A percentile compares a stretch with the other conserved stretches of the same genome.
These are phyloP conservation scores for Sitta carolinensis DNA, from an alignment of 2,797 vertebrate genomes.

Conservation along the genomic window DNA sequence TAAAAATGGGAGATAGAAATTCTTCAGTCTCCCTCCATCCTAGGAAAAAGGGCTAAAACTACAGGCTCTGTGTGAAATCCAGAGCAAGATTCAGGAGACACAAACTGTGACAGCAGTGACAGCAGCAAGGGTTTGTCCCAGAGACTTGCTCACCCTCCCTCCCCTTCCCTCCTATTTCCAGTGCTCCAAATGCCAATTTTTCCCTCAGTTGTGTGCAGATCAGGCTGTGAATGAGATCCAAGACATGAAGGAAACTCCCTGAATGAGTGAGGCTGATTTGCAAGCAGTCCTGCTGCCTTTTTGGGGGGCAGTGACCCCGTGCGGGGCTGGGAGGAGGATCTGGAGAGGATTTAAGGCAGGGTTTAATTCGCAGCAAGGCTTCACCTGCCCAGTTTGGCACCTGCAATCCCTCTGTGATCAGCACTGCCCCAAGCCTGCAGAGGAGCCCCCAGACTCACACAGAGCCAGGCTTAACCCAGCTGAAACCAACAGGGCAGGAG, in stretches of 20 bases:
- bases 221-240: not conserved
- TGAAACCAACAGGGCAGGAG: too few species aligned
- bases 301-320: rapidly evolving
- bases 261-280: not conserved
- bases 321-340: not conserved
- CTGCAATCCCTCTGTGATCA: not conserved
- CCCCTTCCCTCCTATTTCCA: not conserved
- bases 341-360: not conserved
- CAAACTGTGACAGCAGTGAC: not conserved
- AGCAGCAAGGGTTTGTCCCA: not conserved
- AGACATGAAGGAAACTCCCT: not conserved
- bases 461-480: not conserved
- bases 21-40: not conserved
- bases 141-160: rapidly evolving
- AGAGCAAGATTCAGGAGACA: not conserved
- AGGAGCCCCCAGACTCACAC: not conserved
- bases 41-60: not conserved
- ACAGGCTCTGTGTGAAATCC: not conserved
- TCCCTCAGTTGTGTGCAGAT: not conserved
- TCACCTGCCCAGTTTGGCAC: not conserved
- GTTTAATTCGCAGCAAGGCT: not conserved
- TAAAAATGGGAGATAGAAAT: not conserved
- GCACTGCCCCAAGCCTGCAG: not conserved
- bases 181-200: not conserved
- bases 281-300: not conserved